Evolutionary conservation across 1,140 invertebrate genomes (phyloP).

Genomic region (Pseudomyrmex pallidus): DNA sequence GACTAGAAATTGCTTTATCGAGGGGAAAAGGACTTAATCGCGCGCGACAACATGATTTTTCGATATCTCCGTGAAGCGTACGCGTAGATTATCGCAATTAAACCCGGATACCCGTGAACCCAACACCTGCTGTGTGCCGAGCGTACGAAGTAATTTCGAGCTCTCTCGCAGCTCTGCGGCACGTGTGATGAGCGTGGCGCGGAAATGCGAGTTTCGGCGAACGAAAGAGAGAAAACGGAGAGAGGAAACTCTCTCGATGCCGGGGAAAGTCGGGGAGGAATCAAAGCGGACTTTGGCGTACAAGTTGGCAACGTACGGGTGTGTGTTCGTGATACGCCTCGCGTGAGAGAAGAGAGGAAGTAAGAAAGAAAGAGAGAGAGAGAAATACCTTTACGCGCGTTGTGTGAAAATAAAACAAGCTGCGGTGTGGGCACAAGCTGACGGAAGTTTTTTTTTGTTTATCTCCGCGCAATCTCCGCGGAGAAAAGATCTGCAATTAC

Average conservation of each 20-base stretch:
- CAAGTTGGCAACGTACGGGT: conserved; percentile 21
- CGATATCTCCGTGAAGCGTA: neutral
- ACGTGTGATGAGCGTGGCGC: conserved; percentile 50
- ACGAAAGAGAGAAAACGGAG: too few species aligned
- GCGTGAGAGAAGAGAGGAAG: neutral
- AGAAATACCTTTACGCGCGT: conserved; percentile 24
- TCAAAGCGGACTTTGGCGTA: conserved; percentile 36
- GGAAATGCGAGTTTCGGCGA: conserved; percentile 41
- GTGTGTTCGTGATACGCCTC: conserved; percentile 24
- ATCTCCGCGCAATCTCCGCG: neutral
- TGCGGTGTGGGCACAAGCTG: conserved; percentile 3
- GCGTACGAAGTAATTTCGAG: conserved; percentile 50
- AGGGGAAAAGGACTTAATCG: too few species aligned
- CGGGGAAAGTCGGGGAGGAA: conserved; percentile 10
- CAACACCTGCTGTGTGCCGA: conserved; percentile 51
- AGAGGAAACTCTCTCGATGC: conserved; percentile 36
- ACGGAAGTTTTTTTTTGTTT: conserved; percentile 21
- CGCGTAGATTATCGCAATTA: conserved; percentile 33
- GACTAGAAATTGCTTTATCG: too few species aligned
- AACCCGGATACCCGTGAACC: neutral
- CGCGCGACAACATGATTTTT: too few species aligned
- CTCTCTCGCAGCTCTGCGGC: conserved; percentile 51
- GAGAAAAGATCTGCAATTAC: conserved; percentile 8
- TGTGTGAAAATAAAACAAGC: conserved; percentile 31
- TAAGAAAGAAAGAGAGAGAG: neutral